Evolutionary conservation across 2,888 invertebrate genomes (phyloP).

Genomic region (Coelopa pilipes): DNA sequence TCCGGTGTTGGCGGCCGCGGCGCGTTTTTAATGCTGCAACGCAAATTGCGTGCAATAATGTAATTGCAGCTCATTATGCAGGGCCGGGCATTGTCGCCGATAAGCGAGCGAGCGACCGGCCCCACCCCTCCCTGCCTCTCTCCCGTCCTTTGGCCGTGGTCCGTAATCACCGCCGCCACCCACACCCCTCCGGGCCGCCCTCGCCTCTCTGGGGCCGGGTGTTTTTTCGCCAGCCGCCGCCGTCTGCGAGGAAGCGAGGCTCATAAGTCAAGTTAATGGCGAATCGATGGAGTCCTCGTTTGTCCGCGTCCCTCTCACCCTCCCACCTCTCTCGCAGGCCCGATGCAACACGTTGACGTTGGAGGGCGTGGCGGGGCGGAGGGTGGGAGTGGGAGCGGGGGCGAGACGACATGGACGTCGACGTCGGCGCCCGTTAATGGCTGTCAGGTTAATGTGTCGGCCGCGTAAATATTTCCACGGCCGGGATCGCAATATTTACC

Average conservation of each 20-base stretch:
- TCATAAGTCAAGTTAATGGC: constrained; percentile 28
- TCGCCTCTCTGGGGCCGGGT: constrained; percentile 2
- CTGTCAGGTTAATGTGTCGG: constrained; percentile 4
- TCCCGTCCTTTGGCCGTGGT: constrained; percentile 25
- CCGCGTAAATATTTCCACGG: constrained; percentile 18
- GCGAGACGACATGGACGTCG: not conserved
- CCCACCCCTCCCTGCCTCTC: not conserved
- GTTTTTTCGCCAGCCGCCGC: not conserved
- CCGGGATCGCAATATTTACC: constrained; percentile 9
- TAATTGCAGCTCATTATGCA: constrained; percentile 51
- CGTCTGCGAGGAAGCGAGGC: constrained; percentile 25
- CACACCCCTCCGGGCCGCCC: constrained; percentile 37
- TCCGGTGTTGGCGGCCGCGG: not conserved
- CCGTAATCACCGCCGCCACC: constrained; percentile 45
- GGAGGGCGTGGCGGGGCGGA: not conserved
- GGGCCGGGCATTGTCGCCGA: constrained; percentile 37
- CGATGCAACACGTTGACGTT: constrained; percentile 26
- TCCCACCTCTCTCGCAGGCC: not conserved
- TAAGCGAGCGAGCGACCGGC: constrained; percentile 7
- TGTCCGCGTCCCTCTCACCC: no score
- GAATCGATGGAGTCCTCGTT: constrained; percentile 17
- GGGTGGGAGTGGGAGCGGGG: not conserved
- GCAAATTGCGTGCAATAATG: constrained; percentile 48
- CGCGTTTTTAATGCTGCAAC: constrained; percentile 30
- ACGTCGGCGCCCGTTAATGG: not conserved